phyloP scores from a whole-genome alignment of 2,888 invertebrate species.

The Galeruca laticollis region DNA sequence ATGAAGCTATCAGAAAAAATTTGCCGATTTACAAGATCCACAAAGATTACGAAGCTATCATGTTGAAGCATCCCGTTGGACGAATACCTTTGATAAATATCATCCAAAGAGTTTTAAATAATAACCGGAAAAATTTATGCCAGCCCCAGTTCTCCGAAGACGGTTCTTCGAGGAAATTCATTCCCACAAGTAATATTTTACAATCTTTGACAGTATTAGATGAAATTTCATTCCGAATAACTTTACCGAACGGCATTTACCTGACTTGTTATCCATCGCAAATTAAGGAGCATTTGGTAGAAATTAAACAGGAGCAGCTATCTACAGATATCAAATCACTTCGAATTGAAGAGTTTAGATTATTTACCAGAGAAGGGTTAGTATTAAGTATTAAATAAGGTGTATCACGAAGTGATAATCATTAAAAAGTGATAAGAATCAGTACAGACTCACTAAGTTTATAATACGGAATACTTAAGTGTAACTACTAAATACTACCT shows the following conservation, averaged over 20 bases:
- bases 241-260: conserved; percentile 54
- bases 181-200: conserved; percentile 5
- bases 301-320: conserved; percentile 54
- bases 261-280: conserved; percentile 48
- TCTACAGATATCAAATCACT: conserved; percentile 33
- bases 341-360: conserved; percentile 53
- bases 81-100: conserved; percentile 45
- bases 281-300: conserved; percentile 38
- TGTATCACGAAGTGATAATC: too few species aligned
- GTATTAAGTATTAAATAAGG: not conserved
- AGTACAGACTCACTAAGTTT: too few species aligned
- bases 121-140: conserved; percentile 10
- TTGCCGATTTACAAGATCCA: conserved; percentile 51
- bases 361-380: conserved; percentile 53
- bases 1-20: conserved; percentile 32
- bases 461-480: too few species aligned
- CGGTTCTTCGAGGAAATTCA: conserved; percentile 32
- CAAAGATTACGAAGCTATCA: conserved; percentile 42
- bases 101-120: conserved; percentile 36
- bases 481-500: too few species aligned
- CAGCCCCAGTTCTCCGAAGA: not conserved
- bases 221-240: conserved; percentile 50
- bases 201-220: not conserved
- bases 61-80: conserved; percentile 27
- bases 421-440: too few species aligned